Evolutionary conservation across 2,888 invertebrate genomes (phyloP).

Genomic region (Melolontha melolontha): DNA sequence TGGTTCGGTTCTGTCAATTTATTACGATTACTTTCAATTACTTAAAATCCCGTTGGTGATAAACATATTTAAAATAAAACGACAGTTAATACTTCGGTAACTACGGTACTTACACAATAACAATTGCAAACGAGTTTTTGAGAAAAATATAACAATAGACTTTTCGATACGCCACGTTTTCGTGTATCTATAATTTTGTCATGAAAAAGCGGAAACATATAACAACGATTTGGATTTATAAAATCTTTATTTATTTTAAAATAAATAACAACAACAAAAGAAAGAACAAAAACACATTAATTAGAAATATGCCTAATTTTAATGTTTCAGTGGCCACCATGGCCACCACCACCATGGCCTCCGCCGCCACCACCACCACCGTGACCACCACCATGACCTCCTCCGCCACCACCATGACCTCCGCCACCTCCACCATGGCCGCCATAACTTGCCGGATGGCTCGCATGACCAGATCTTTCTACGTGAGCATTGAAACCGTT

Average conservation of each 20-base stretch:
- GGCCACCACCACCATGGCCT: conserved; percentile 26
- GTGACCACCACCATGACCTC: conserved; percentile 9
- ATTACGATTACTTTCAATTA: neutral
- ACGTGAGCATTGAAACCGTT: conserved; percentile 60
- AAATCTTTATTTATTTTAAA: too few species aligned
- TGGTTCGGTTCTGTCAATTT: neutral
- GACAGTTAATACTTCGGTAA: too few species aligned
- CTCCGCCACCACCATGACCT: conserved; percentile 4
- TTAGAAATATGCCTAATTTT: too few species aligned
- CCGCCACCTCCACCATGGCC: conserved; percentile 33
- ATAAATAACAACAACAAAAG: too few species aligned
- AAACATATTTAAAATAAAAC: neutral
- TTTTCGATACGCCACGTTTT: too few species aligned
- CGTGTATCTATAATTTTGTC: too few species aligned
- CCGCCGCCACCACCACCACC: conserved; percentile 36
- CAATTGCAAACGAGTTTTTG: too few species aligned
- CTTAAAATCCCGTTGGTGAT: conserved; percentile 4
- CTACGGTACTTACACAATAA: too few species aligned
- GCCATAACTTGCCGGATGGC: conserved; percentile 55
- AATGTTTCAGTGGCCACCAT: neutral
- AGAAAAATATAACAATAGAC: too few species aligned
- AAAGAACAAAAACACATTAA: too few species aligned
- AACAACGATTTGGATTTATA: too few species aligned
- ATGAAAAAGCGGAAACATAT: too few species aligned
- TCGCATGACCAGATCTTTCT: conserved; percentile 57